Evolutionary conservation across 2,888 invertebrate genomes (phyloP), one percentile per base, ranked within the genome.

Genomic region (Andrena chrysosceles): DNA sequence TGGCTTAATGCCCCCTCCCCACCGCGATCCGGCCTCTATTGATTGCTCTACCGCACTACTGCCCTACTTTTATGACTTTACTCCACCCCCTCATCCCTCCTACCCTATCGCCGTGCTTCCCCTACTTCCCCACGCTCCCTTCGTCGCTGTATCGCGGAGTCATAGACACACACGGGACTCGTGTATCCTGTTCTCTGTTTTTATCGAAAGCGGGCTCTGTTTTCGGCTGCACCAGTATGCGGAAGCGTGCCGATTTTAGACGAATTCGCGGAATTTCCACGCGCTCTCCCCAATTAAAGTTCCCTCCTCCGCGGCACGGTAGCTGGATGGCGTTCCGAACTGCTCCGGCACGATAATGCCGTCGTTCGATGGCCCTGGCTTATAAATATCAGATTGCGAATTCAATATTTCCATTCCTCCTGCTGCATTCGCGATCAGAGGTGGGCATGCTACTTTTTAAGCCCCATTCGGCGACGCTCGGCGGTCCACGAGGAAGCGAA

Each of bases 41-140:
- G 93, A 92, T 93, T 92, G 91, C 90, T 91, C 92, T 90, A 91
- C 91, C 92, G 92, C 91, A 93, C 93, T 93, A 93, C 92, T 93
- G 93, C 91, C 93, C 93, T 93, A 93, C 91, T 93, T 93, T 93
- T 91, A 91, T 91, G 90, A 89, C 88, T 88, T 86, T 85, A 77
- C 86, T 86, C 87, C 79, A 84, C 85, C 86, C 84, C 86, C 69
- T 68, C 63, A 42, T 35, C 23, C 63, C 69, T 54, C 60, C 42
- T 56, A 6, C 60, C 10, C 20, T n/a, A 20, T n/a, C 35, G 26
- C 52, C 26, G 23, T 60, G 52, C 67, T 29, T 29, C 69, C 63
- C 66, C 71, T n/a, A 23, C 62, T 35, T 49, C 62, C 35, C 20
- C 67, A 42, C 1, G 48, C 66, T 56, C 56, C 33, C 64, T 72